phyloP scores from a whole-genome alignment of 2,797 vertebrate genomes.

The Schizothorax lantsangensis region DNA sequence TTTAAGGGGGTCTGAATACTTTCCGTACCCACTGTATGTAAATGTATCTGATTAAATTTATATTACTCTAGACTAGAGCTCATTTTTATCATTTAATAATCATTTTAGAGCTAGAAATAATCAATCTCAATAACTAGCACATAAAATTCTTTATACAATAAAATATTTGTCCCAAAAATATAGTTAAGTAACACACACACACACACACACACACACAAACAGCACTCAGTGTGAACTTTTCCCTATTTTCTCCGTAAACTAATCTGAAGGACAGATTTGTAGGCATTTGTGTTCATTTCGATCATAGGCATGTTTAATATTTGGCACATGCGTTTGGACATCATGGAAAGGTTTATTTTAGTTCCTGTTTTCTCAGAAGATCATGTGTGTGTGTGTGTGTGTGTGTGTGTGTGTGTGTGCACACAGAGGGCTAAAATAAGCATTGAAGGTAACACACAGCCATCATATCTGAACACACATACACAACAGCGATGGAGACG shows the following conservation, averaged over 20 bases:
- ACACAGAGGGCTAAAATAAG: slow-evolving; percentile 7
- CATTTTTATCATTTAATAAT: neutral
- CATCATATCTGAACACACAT: neutral
- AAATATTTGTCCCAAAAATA: neutral
- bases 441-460: neutral
- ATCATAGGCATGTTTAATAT: neutral
- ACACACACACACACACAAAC: neutral
- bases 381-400: neutral
- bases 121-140: neutral
- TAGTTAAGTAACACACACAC: neutral
- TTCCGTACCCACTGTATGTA: too few species aligned
- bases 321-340: neutral
- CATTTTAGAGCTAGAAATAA: neutral
- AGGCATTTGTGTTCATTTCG: neutral
- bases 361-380: neutral
- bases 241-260: neutral
- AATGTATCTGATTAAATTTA: slow-evolving; percentile 37
- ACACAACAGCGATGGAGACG: neutral
- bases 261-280: neutral
- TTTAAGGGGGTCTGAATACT: too few species aligned
- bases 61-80: neutral
- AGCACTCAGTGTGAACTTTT: neutral
- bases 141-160: neutral
- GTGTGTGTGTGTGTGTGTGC: neutral
- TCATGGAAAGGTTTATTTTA: slow-evolving; percentile 9